A percentile compares a stretch with the other conserved stretches of the same genome.
Conservation (phyloP, 2,797 vertebrate species). For the Phrynocephalus vlangalii region DNA sequence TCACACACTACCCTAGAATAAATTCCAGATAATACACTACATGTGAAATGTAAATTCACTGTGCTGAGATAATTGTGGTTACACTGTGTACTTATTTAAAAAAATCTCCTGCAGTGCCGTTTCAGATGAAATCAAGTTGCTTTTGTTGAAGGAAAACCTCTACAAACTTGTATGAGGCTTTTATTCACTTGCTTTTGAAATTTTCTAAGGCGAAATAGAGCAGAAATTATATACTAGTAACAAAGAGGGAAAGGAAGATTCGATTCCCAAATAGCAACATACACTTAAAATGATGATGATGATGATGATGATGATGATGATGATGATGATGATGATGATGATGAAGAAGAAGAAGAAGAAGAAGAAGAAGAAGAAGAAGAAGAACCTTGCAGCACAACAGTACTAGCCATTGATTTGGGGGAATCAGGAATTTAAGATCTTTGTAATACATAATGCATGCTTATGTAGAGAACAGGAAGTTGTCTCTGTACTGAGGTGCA, state of each 20-base stretch:
- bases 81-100: slow-evolving; percentile 66
- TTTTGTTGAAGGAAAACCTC: slow-evolving; percentile 3
- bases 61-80: slow-evolving; percentile 72
- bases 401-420: not conserved
- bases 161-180: not conserved
- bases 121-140: slow-evolving; percentile 45
- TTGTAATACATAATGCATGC: not conserved
- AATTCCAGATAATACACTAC: slow-evolving; percentile 64
- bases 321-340: no score
- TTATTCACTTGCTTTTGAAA: slow-evolving; percentile 1
- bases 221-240: not conserved
- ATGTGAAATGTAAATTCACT: slow-evolving; percentile 63
- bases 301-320: no score
- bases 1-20: slow-evolving; percentile 52
- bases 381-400: no score
- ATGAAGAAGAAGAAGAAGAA: no score
- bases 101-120: slow-evolving; percentile 53
- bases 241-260: not conserved
- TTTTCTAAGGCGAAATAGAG: not conserved
- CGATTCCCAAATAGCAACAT: not conserved
- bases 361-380: no score
- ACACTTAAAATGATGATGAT: not conserved
- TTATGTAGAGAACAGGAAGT: not conserved
- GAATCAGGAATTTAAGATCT: not conserved
- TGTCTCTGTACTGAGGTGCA: not conserved